Base-by-base conservation (phyloP, 2,888 invertebrate genomes). In the Aphodius granarius region DNA sequence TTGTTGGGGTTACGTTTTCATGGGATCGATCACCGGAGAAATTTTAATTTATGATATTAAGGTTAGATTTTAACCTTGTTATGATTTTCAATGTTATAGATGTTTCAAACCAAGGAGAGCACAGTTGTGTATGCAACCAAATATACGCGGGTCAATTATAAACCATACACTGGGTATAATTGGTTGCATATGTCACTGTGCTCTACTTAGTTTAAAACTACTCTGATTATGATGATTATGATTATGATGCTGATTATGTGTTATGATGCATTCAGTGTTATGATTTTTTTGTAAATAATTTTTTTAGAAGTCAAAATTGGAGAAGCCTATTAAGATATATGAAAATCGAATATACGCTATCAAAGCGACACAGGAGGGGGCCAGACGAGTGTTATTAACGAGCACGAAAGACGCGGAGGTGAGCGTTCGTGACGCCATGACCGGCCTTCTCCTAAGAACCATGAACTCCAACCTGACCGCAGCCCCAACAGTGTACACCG, bases 11-110 rank as follows among this genome's bases (percentile, higher is more conserved):
- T 90, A 89, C 4, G 89, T 94, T 63, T 95, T 91, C 82, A 90
- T 94, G 43, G 94, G 94, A 65, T 93, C 94, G 0, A 90, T 91
- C 79, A 91, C 91, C 79, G 94, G 95, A 17, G 91, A 91, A 80
- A 90, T 95, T 15, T 89, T 92, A 71, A 91, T 92, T 78, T 94
- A 91, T 84, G 90, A 92, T 81, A 89, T 92, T 81, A 90, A 91
- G 89, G 94, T 94, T 85, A 81, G 82, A 75, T 63, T 77, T 78
- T 5, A 65, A 65, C 9, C 5, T 65, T 17, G 5, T 3, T 65
- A 65, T n/a, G 65, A 63, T 63, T 16, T 63, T 63, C 15, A 63
- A n/a, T n/a, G n/a, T n/a, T n/a, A n/a, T n/a, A n/a, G n/a, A n/a
- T n/a, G n/a, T n/a, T n/a, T n/a, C n/a, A n/a, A n/a, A n/a, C n/a